A percentile compares a stretch with the other conserved stretches of the same genome.
These are phyloP conservation scores for Pogonomyrmex barbatus DNA, from an alignment of 1,140 invertebrate species.

Conservation along the genomic window DNA sequence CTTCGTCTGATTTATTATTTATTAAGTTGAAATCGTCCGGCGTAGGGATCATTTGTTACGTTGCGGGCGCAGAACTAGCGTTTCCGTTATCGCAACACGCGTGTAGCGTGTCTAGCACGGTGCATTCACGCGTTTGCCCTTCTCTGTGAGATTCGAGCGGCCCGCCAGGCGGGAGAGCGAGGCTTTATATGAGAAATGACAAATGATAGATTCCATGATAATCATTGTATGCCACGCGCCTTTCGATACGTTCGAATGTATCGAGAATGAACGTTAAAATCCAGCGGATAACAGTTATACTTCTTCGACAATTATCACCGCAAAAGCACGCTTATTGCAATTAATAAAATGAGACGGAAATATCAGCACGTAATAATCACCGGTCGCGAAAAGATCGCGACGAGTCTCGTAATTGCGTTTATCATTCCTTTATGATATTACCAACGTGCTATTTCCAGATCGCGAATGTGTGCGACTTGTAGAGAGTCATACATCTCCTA, in stretches of 20 bases:
- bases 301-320: slow-evolving; percentile 20
- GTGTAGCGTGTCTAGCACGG: slow-evolving; percentile 1
- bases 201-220: slow-evolving; percentile 46
- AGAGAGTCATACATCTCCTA: slow-evolving; percentile 30
- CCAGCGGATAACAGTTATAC: background rate
- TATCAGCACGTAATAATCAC: slow-evolving; percentile 28
- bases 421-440: slow-evolving; percentile 40
- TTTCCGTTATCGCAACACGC: slow-evolving; percentile 36
- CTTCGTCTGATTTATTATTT: slow-evolving; percentile 59
- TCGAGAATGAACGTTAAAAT: slow-evolving; percentile 24
- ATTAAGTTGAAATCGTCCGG: slow-evolving; percentile 54
- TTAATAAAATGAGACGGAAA: slow-evolving; percentile 32
- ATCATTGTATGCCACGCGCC: slow-evolving; percentile 5
- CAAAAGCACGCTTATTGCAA: background rate
- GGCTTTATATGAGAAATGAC: slow-evolving; percentile 38
- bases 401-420: slow-evolving; percentile 40
- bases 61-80: slow-evolving; percentile 19
- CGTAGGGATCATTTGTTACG: slow-evolving; percentile 52
- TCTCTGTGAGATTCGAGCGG: slow-evolving; percentile 25
- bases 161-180: slow-evolving; percentile 31
- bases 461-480: background rate
- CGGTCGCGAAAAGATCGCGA: background rate
- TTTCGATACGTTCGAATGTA: slow-evolving; percentile 30
- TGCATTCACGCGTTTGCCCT: background rate
- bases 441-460: slow-evolving; percentile 26